These are phyloP conservation scores for Trichopria drosophilae DNA, from an alignment of 2,888 invertebrate species.

Conservation along the genomic window DNA sequence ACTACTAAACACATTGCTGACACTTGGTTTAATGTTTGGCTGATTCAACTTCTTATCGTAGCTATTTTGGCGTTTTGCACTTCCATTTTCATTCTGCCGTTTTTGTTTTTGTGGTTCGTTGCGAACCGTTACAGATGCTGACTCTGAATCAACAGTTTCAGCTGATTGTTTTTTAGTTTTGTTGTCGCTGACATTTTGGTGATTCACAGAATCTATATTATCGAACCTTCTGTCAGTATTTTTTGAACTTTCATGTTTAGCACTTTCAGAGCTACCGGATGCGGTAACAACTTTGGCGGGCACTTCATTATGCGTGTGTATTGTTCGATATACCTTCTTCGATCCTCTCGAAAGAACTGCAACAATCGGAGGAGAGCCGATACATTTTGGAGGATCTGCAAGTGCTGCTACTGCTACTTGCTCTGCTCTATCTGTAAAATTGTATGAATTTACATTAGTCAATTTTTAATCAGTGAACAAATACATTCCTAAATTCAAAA, in stretches of 20 bases:
- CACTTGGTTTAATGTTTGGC: slow-evolving; percentile 59
- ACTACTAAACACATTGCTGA: slow-evolving; percentile 68
- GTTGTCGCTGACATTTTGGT: slow-evolving; percentile 45
- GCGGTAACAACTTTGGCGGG: background rate
- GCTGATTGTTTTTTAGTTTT: too few species aligned
- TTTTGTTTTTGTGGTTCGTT: slow-evolving; percentile 52
- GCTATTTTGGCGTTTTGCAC: slow-evolving; percentile 45
- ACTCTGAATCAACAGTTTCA: slow-evolving; percentile 38
- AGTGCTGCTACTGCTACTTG: slow-evolving; percentile 50
- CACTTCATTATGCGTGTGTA: slow-evolving; percentile 4
- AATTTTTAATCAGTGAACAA: too few species aligned
- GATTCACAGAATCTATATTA: slow-evolving; percentile 43
- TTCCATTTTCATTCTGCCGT: slow-evolving; percentile 44
- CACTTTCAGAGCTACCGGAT: background rate
- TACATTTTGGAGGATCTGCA: slow-evolving; percentile 34
- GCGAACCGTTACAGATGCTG: slow-evolving; percentile 42
- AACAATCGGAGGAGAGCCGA: slow-evolving; percentile 26
- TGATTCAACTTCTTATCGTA: slow-evolving; percentile 53
- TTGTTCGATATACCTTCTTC: slow-evolving; percentile 1
- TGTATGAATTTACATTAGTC: too few species aligned
- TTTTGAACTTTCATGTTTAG: slow-evolving; percentile 23
- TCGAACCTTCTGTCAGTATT: slow-evolving; percentile 29
- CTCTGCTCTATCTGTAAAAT: slow-evolving; percentile 51
- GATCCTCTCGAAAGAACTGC: too few species aligned
- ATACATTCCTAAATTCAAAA: background rate